Base-by-base conservation (phyloP, 2,797 vertebrate genomes). In the Alectoris magna region DNA sequence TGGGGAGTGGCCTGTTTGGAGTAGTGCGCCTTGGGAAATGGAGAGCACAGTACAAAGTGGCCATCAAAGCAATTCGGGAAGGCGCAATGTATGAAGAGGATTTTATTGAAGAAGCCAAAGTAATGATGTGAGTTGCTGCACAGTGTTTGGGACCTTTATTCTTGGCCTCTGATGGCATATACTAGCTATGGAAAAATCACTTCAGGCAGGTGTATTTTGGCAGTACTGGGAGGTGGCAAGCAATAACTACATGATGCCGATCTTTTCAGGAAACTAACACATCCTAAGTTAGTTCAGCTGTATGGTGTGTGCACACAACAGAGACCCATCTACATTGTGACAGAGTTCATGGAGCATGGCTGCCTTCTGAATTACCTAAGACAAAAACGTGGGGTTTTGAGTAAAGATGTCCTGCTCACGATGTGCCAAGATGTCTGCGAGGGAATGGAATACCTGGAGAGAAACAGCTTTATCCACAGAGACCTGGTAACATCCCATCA, bases 101-200 rank as follows among this genome's bases (percentile, higher is more conserved):
- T 96, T 99, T 99, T 90, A 98, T 99, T 76, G 99, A 99, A 90
- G 99, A 99, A 97, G 99, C 99, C 59, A 99, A 99, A 96, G 98
- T 99, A 76, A 99, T 99, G 99, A 99, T 99, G 99, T 99, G 94
- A 98, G 98, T 97, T 53, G 19, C 11, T 7, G 3, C 18, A 48
- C 82, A 22, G 63, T 89, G 71, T 41, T 82, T 77, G 43, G 38
- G 12, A 11, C 39, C 83, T 77, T 3, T 27, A 9, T 51, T 72
- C 49, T 38, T 36, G n/a, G 64, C 44, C 39, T 80, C 55, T 53
- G 58, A 36, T n/a, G 8, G 51, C 1, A 0, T 41, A 2, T 39
- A 6, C 26, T 71, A 56, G 4, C 90, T 59, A 26, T 63, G 68
- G 74, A 53, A 34, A 51, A 62, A 91, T 36, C 0, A 2, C 43